Evolutionary conservation across 2,888 invertebrate genomes (phyloP), one percentile per base, ranked within the genome.

Genomic region (Apeira syringaria): DNA sequence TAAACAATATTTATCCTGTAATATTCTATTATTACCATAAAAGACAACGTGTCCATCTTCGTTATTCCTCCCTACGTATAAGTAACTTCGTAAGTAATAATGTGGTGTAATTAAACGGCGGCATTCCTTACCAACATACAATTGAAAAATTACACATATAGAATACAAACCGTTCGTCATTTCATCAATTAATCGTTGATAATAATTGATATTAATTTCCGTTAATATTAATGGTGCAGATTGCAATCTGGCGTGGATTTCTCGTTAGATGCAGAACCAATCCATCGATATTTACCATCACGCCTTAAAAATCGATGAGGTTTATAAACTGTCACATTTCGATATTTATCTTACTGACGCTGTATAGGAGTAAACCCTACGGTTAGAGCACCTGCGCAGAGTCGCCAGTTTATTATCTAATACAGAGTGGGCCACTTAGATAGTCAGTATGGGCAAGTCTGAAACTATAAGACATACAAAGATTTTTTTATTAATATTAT

Each of bases 111-210:
- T 7, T 20, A 20, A 6, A 20, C 2, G 7, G 7, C 7, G 7
- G 1, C 7, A 5, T 20, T 20, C 7, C 20, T 2, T 20, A 20
- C 24, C 7, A 25, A 4, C 4, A 12, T 3, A 40, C 47, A 15
- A 55, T 37, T 43, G 47, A 32, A 36, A 50, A 54, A 50, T 37
- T 41, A 56, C 8, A 39, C 15, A 27, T 9, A 26, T 30, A 5
- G 31, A 27, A 29, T 33, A 29, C 45, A 36, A 33, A 42, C 38
- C 36, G 50, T 54, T 58, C 45, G 42, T 45, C n/a, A 52, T 54
- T 55, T 35, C 56, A 61, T 62, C 60, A 65, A 60, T 64, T 63
- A 53, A 63, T 65, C 54, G 66, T 70, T 66, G 50, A 51, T 44
- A 44, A 45, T 65, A 64, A 67, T 68, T 64, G 58, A 40, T 61